Evolutionary conservation across 2,797 vertebrate genomes (phyloP), one percentile per base, ranked within the genome.

Genomic region (Anisognathus igniventris): DNA sequence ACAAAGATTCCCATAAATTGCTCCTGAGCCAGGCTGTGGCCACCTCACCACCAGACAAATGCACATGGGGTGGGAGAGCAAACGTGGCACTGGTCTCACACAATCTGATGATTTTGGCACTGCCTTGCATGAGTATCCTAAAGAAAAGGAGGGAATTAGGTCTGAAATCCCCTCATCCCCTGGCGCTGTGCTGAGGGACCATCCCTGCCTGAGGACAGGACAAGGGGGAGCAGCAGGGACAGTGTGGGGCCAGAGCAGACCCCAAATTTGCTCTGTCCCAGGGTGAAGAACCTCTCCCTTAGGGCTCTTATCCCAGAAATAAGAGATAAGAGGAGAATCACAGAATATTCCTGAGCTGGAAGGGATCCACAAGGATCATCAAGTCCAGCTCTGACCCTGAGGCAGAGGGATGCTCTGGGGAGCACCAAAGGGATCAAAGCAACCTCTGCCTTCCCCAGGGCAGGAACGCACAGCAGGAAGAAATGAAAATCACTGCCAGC

Each of bases 101-200:
- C 9, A 23, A 53, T 11, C 37, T 31, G 47, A 10, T 35, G 19
- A 6, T 53, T 82, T 68, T 31, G 19, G 60, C 44, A 33, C 31
- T 31, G 48, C 40, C 25, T 68, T 19, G 25, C 8, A 1, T 2
- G 42, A 3, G 6, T 9, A 7, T 37, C n/a, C 19, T 48, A 23
- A 48, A 54, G n/a, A 50, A 53, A 64, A 61, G 0, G 2, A 48
- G 10, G 33, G 19, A 48, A 81, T 57, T 28, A 8, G 42, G 45
- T 18, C 40, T 33, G 35, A 62, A 56, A 50, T 0, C 0, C 35
- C 25, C 30, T 27, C n/a, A 45, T 0, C 18, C 27, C 27, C n/a
- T 8, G n/a, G 35, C 47, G 10, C 62, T 47, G 35, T 5, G n/a
- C 50, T 44, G 39, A 78, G 54, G 35, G 42, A 30, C 10, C 28